phyloP scores from a whole-genome alignment of 2,888 invertebrate species.

The Actias luna region DNA sequence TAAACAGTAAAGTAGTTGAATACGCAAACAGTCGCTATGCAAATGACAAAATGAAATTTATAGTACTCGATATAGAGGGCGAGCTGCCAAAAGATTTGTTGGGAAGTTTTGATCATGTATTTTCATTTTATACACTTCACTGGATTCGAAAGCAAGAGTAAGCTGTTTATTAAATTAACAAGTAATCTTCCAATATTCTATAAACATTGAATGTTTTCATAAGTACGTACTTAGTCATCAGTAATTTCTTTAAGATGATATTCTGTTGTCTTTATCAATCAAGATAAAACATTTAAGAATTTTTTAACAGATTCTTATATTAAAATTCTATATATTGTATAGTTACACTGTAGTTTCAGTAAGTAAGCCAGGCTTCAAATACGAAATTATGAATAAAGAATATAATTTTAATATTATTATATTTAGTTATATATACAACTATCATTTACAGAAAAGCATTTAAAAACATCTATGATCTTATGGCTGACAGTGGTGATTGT shows the following conservation, averaged over 20 bases:
- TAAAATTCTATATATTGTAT: no score
- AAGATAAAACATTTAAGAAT: no score
- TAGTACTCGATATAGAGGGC: slow-evolving; percentile 81
- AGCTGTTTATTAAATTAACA: slow-evolving; percentile 37
- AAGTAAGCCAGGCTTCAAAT: no score
- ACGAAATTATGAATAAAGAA: no score
- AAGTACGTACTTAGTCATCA: neutral
- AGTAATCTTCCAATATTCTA: neutral
- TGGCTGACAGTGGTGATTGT: slow-evolving; percentile 85
- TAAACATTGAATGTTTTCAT: slow-evolving; percentile 20
- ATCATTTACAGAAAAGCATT: slow-evolving; percentile 83
- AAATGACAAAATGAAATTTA: slow-evolving; percentile 67
- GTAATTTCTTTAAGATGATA: no score
- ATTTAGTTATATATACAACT: no score
- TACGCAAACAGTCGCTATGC: slow-evolving; percentile 80
- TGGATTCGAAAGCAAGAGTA: slow-evolving; percentile 88
- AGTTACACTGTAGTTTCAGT: no score
- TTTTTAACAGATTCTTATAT: no score
- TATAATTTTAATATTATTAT: no score
- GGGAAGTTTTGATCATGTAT: slow-evolving; percentile 83
- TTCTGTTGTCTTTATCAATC: no score
- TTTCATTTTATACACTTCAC: slow-evolving; percentile 90
- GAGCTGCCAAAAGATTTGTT: slow-evolving; percentile 69
- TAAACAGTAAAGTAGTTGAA: slow-evolving; percentile 86
- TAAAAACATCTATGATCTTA: slow-evolving; percentile 79